Conservation (phyloP, 2,888 invertebrate species). For the Scotopteryx bipunctaria region DNA sequence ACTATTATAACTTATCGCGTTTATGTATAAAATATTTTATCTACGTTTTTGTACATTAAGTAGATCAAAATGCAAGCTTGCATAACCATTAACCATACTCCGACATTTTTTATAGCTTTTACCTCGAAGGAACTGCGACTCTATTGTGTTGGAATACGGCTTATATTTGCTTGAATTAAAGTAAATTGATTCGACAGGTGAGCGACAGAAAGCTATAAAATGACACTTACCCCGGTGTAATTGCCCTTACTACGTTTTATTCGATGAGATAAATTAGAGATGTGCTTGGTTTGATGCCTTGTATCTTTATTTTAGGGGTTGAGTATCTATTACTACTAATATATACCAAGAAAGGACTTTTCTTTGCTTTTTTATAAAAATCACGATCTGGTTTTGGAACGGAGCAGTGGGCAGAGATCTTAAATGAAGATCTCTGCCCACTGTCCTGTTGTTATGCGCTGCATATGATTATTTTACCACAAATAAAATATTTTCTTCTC, state of each 20-base stretch:
- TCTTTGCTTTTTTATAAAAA: no score
- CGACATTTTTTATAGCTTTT: constrained; percentile 15
- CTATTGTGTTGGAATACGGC: neutral
- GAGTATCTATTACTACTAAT: neutral
- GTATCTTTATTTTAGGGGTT: neutral
- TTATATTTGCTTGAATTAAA: constrained; percentile 28
- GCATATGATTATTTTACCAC: no score
- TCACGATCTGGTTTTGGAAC: no score
- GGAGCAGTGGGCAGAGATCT: no score
- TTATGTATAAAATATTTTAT: no score
- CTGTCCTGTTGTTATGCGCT: no score
- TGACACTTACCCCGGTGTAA: constrained; percentile 51
- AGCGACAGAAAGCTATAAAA: constrained; percentile 46
- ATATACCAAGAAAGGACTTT: no score
- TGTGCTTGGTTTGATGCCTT: constrained; percentile 13
- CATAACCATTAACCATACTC: constrained; percentile 42
- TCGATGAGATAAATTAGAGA: constrained; percentile 43
- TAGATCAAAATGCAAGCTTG: constrained; percentile 46
- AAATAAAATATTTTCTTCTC: no score
- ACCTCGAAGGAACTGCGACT: neutral
- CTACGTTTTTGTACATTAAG: constrained; percentile 35
- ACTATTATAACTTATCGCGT: no score
- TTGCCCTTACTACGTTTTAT: constrained; percentile 51
- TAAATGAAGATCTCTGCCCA: no score
- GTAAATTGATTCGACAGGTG: constrained; percentile 34